Conservation (phyloP, 2,113 vertebrate genomes). For the Pimephales promelas region DNA sequence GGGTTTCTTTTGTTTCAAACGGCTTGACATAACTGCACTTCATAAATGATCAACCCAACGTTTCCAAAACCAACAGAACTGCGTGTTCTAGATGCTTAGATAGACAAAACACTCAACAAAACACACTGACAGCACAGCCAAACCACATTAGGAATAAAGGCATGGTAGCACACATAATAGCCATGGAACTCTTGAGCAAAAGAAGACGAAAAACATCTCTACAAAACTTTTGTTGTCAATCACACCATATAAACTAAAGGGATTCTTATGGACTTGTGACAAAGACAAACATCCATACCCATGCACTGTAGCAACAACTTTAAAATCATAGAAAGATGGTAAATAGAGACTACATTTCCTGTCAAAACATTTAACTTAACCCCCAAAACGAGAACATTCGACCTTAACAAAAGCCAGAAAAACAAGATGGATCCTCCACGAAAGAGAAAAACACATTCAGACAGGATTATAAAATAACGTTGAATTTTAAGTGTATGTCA, state of each 20-base stretch:
- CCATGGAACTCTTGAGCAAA: neutral
- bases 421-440: slow-evolving; percentile 37
- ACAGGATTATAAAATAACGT: neutral
- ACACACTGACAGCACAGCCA: slow-evolving; percentile 33
- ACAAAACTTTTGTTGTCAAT: slow-evolving; percentile 24
- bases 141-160: slow-evolving; percentile 17
- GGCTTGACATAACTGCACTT: neutral
- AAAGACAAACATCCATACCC: slow-evolving; percentile 22
- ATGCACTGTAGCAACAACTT: neutral
- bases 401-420: slow-evolving; percentile 25
- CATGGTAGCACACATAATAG: neutral
- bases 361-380: slow-evolving; percentile 5
- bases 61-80: neutral
- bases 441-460: neutral
- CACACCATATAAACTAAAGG: neutral
- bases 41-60: slow-evolving; percentile 18
- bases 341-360: neutral
- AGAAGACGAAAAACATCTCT: slow-evolving; percentile 15
- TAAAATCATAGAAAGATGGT: neutral
- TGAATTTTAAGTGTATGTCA: neutral
- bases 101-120: neutral
- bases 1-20: slow-evolving; percentile 7
- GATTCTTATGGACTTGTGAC: neutral
- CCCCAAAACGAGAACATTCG: slow-evolving; percentile 25
- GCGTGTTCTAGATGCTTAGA: slow-evolving; percentile 15